Evolutionary conservation across 2,113 vertebrate species (phyloP).

Genomic region (Scomber scombrus): DNA sequence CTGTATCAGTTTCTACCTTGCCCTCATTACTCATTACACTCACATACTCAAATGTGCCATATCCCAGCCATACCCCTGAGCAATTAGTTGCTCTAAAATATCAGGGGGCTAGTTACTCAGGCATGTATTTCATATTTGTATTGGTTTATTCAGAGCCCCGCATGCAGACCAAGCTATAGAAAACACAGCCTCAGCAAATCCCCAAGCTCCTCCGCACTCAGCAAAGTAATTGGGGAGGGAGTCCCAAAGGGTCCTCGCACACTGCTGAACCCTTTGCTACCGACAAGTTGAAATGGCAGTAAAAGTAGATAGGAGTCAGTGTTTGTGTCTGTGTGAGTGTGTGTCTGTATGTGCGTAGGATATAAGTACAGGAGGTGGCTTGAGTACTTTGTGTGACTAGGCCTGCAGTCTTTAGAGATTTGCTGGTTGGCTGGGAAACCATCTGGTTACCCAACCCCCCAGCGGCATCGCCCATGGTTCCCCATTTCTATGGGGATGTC

Average conservation of each 20-base stretch:
- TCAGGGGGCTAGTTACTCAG: constrained; percentile 76
- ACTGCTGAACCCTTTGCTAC: constrained; percentile 63
- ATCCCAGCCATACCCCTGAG: constrained; percentile 64
- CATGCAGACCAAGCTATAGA: constrained; percentile 63
- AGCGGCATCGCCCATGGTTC: constrained; percentile 59
- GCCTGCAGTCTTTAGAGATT: constrained; percentile 65
- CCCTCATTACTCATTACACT: constrained; percentile 76
- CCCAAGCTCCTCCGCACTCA: constrained; percentile 74
- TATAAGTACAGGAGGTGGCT: constrained; percentile 53
- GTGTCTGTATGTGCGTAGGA: constrained; percentile 21
- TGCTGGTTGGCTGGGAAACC: constrained; percentile 75
- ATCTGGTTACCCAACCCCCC: constrained; percentile 71
- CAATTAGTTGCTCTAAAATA: constrained; percentile 79
- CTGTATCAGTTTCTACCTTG: constrained; percentile 66
- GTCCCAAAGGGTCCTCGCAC: constrained; percentile 75
- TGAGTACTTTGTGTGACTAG: constrained; percentile 67
- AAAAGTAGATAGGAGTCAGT: constrained; percentile 62
- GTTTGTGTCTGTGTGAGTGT: constrained; percentile 33
- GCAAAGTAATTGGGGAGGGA: constrained; percentile 83
- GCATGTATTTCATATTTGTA: constrained; percentile 77
- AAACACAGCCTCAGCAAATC: constrained; percentile 72
- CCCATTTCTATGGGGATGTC: constrained; percentile 67
- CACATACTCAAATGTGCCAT: constrained; percentile 68
- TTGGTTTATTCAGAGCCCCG: constrained; percentile 73
- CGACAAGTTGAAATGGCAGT: constrained; percentile 71